Conservation (phyloP, 2,113 vertebrate genomes). For the Podiceps cristatus region DNA sequence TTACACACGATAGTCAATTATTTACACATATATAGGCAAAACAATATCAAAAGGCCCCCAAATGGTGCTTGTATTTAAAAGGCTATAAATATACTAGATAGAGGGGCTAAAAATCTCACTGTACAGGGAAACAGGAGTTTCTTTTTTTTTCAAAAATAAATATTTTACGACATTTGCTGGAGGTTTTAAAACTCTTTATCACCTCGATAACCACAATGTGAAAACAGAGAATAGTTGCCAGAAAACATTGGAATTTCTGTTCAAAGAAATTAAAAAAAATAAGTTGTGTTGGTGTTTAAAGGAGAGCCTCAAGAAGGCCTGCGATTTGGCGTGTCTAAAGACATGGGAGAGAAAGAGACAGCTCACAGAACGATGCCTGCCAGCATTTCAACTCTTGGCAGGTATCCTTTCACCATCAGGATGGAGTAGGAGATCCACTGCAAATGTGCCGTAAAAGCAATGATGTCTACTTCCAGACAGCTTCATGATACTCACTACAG, state of each 20-base stretch:
- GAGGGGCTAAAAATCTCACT: neutral
- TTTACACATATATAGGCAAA: slow-evolving; percentile 3
- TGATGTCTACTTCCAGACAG: neutral
- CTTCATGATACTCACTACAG: neutral
- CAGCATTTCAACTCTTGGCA: neutral
- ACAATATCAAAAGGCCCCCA: neutral
- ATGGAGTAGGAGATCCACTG: neutral
- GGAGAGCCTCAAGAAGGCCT: neutral
- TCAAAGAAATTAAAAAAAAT: neutral
- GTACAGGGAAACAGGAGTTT: neutral
- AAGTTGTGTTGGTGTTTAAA: neutral
- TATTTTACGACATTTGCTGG: neutral
- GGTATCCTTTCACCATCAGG: neutral
- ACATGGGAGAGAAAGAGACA: neutral
- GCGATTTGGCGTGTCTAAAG: neutral
- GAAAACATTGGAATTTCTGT: neutral
- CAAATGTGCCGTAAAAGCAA: neutral
- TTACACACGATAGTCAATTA: neutral
- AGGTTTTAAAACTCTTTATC: neutral
- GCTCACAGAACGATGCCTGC: neutral
- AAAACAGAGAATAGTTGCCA: neutral
- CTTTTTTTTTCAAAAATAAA: neutral
- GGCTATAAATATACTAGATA: neutral
- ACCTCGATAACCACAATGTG: neutral
- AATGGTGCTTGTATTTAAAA: neutral